Evolutionary conservation across 1,140 invertebrate genomes (phyloP), one percentile per base, ranked within the genome.

Genomic region (Megalopta genalis): DNA sequence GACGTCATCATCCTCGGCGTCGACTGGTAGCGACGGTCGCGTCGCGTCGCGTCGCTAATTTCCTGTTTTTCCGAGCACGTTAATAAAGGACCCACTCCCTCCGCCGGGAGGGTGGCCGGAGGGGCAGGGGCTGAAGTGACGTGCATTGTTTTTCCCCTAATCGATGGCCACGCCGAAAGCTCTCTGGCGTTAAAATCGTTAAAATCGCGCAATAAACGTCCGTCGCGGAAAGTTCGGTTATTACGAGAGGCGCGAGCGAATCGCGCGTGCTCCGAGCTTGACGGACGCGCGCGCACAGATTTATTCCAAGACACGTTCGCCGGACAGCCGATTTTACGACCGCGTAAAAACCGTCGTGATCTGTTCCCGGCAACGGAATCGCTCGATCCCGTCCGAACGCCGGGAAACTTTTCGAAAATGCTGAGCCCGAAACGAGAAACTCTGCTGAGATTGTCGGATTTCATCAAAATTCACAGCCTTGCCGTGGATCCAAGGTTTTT

Each of bases 1-100:
- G 71, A 70, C 83, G 72, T 80, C 82, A 84, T 76, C 77, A 52
- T 80, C 37, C 57, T 16, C 73, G 71, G 18, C 69, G 46, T 52
- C 62, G 69, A 52, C 54, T 74, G 54, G 60, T 59, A 49, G 62
- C 72, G 77, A 83, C 82, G 25, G 70, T 74, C 80, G 77, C 82
- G 77, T n/a, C 80, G 77, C 82, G 77, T n/a, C 83, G 82, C 82
- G 77, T 81, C 79, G 74, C 79, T 85, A 85, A 85, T 85, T 85
- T 85, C 84, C 84, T 85, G 84, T 85, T 85, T 85, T 85, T 85
- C 84, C 65, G 67, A 23, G 69, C 65, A 62, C 65, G 69, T 77
- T 85, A 85, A 82, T 85, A 84, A 85, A 85, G 83, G 62, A 59
- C 27, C 63, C 67, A 49, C 60, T 32, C 42, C 39, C 21, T 27